Percentiles rank a stretch among this genome's conserved stretches.
Evolutionary conservation across 2,888 invertebrate genomes (phyloP).

Genomic region (Brenthis ino): DNA sequence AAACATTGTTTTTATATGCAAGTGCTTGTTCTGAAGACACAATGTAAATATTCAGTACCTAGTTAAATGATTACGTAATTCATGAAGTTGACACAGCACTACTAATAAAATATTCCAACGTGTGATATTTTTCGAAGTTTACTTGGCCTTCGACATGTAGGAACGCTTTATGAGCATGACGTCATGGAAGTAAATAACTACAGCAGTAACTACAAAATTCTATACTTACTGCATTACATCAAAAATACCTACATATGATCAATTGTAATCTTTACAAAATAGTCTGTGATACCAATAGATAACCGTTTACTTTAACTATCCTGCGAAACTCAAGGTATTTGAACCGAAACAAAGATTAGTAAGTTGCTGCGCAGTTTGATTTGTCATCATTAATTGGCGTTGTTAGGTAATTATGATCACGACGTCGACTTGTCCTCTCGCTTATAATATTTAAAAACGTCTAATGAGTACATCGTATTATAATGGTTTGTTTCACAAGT

Average conservation of each 20-base stretch:
- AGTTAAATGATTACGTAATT: constrained; percentile 43
- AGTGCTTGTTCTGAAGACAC: constrained; percentile 23
- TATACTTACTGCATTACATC: neutral
- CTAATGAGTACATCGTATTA: constrained; percentile 26
- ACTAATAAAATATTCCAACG: constrained; percentile 51
- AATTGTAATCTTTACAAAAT: neutral
- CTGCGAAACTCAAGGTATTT: neutral
- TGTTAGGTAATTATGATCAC: constrained; percentile 29
- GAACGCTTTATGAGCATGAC: constrained; percentile 50
- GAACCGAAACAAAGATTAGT: constrained; percentile 18
- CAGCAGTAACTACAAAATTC: constrained; percentile 8
- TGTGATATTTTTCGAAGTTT: constrained; percentile 59
- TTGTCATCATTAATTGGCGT: constrained; percentile 34
- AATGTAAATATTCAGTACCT: constrained; percentile 35
- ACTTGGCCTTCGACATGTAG: constrained; percentile 61
- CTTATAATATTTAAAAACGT: constrained; percentile 27
- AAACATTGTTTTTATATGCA: constrained; percentile 19
- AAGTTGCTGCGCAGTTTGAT: constrained; percentile 28
- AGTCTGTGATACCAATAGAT: neutral
- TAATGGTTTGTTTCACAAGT: constrained; percentile 18
- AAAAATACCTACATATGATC: neutral
- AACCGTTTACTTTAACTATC: neutral
- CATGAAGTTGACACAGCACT: constrained; percentile 37
- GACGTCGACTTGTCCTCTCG: constrained; percentile 29
- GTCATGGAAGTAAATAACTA: constrained; percentile 46